phyloP scores from a whole-genome alignment of 2,888 invertebrate genomes.

The Calameuta idolon region DNA sequence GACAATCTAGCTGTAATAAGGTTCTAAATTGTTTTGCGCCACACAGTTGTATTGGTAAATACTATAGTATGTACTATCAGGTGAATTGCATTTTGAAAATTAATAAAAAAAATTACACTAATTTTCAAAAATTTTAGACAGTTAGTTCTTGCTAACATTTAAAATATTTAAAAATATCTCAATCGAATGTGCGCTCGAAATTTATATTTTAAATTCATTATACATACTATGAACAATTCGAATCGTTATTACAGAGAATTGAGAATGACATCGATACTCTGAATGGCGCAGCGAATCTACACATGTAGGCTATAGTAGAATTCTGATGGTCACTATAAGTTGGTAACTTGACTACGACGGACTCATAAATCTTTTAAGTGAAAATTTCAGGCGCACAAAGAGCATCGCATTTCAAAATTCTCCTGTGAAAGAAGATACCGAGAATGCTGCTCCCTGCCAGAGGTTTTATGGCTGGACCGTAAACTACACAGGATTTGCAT shows the following conservation, averaged over 20 bases:
- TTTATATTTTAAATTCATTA: slow-evolving; percentile 30
- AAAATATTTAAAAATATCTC: neutral
- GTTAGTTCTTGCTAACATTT: neutral
- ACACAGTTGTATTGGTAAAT: neutral
- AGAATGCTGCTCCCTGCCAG: neutral
- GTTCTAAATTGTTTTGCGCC: neutral
- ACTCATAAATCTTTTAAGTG: neutral
- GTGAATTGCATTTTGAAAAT: neutral
- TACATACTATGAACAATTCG: slow-evolving; percentile 39
- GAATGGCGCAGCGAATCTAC: slow-evolving; percentile 18
- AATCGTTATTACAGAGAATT: slow-evolving; percentile 33
- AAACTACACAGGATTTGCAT: neutral
- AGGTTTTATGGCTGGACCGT: neutral
- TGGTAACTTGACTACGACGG: neutral
- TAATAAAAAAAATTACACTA: neutral
- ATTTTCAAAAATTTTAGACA: neutral
- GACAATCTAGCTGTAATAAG: neutral
- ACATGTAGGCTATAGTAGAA: neutral
- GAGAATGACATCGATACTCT: slow-evolving; percentile 32
- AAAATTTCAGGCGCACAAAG: slow-evolving; percentile 22
- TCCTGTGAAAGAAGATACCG: neutral
- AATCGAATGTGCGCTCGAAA: neutral
- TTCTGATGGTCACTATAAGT: neutral
- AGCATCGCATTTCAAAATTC: slow-evolving; percentile 27
- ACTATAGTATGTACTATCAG: neutral